Evolutionary conservation across 2,888 invertebrate genomes (phyloP).

Genomic region (Folsomia manolachei): DNA sequence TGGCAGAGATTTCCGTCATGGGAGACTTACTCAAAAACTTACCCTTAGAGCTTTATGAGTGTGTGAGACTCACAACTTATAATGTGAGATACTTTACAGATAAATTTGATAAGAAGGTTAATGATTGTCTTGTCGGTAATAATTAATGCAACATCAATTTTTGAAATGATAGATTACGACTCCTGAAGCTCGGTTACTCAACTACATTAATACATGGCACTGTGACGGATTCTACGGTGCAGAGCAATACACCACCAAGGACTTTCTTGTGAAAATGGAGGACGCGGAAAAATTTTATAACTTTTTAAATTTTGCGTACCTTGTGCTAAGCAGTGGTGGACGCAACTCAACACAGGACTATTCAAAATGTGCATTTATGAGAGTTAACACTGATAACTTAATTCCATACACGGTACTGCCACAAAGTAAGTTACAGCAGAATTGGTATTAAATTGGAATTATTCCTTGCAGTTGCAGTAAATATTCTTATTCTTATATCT

Average conservation of each 20-base stretch:
- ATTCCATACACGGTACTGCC: conserved; percentile 86
- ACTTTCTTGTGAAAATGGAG: conserved; percentile 80
- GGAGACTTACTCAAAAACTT: conserved; percentile 38
- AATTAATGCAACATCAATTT: no score
- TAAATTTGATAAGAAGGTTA: no score
- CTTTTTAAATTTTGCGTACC: conserved; percentile 84
- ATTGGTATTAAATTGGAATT: no score
- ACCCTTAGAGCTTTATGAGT: conserved; percentile 45
- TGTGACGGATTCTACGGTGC: conserved; percentile 87
- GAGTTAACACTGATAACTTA: conserved; percentile 88
- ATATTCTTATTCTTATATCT: no score
- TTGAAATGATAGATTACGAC: conserved; percentile 65
- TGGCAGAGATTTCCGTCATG: conserved; percentile 81
- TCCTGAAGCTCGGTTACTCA: conserved; percentile 80
- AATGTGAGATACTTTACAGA: conserved; percentile 29
- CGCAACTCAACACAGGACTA: conserved; percentile 57
- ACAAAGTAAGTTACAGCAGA: no score
- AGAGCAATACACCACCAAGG: conserved; percentile 80
- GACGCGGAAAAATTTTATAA: conserved; percentile 89
- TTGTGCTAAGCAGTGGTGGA: conserved; percentile 53
- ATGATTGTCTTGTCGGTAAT: no score
- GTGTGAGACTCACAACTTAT: conserved; percentile 33
- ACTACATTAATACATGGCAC: conserved; percentile 88
- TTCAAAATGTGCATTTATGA: conserved; percentile 78
- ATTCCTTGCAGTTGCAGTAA: no score